These are phyloP conservation scores for Babyrousa celebensis DNA, from an alignment of 2,797 vertebrate species.

Conservation along the genomic window DNA sequence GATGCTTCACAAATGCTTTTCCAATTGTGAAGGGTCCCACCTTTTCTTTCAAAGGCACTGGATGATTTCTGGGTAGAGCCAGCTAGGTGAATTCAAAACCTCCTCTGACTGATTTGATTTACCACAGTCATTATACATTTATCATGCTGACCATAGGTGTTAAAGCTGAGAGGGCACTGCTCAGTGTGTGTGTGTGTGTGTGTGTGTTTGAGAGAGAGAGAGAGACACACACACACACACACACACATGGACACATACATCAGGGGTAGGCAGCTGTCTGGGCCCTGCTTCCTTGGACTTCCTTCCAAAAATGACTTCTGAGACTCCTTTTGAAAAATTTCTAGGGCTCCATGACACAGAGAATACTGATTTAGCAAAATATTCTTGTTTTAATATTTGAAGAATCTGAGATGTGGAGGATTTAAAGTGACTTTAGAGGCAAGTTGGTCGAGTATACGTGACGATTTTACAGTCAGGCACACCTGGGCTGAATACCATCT, in stretches of 20 bases:
- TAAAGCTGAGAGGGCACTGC: neutral
- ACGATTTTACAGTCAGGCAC: conserved; percentile 6
- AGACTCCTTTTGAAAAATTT: neutral
- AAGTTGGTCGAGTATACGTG: neutral
- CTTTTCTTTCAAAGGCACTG: conserved; percentile 44
- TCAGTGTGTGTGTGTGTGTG: neutral
- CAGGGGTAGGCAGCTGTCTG: neutral
- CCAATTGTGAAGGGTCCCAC: neutral
- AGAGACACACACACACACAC: accelerated
- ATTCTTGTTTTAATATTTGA: neutral
- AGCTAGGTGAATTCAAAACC: neutral
- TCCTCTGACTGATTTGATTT: neutral
- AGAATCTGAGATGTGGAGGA: neutral
- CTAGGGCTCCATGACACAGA: neutral
- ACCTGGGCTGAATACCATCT: neutral
- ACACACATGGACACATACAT: neutral
- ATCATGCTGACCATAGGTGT: neutral
- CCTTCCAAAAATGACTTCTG: conserved; percentile 44
- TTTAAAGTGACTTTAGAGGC: conserved; percentile 33
- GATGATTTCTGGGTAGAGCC: neutral
- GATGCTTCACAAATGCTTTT: neutral
- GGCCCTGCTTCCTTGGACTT: conserved; percentile 24
- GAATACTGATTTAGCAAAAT: neutral
- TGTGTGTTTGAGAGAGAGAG: too few species aligned
- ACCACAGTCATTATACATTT: neutral